Conservation (phyloP, 2,797 vertebrate genomes). For the Ibycter americanus region DNA sequence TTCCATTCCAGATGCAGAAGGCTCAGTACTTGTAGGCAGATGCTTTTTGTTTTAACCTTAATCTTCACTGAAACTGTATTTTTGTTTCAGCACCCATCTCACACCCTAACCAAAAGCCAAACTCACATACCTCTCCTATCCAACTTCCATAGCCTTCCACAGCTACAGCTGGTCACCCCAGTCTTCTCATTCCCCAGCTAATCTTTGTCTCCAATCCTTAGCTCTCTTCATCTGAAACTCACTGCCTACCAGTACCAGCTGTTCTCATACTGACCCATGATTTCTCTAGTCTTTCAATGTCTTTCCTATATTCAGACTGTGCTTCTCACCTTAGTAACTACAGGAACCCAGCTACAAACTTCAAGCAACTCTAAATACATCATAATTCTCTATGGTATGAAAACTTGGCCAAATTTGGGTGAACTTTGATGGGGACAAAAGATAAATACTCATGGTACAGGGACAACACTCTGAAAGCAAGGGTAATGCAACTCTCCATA, state of each 20-base stretch:
- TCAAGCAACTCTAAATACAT: not conserved
- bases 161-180: not conserved
- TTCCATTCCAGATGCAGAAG: not conserved
- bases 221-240: not conserved
- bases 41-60: not conserved
- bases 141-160: not conserved
- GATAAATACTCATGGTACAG: not conserved
- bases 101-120: not conserved
- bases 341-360: not conserved
- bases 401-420: not conserved
- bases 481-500: not conserved
- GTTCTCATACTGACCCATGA: not conserved
- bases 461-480: not conserved
- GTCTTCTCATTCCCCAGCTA: not conserved
- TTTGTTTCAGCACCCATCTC: not conserved
- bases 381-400: not conserved
- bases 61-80: not conserved
- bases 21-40: not conserved
- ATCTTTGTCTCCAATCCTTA: not conserved
- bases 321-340: not conserved
- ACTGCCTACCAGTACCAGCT: not conserved
- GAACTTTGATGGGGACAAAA: not conserved
- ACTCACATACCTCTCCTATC: rapidly evolving
- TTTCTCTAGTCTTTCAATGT: not conserved
- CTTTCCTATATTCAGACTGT: not conserved